phyloP scores from a whole-genome alignment of 2,888 invertebrate species.

The Eupeodes luniger region DNA sequence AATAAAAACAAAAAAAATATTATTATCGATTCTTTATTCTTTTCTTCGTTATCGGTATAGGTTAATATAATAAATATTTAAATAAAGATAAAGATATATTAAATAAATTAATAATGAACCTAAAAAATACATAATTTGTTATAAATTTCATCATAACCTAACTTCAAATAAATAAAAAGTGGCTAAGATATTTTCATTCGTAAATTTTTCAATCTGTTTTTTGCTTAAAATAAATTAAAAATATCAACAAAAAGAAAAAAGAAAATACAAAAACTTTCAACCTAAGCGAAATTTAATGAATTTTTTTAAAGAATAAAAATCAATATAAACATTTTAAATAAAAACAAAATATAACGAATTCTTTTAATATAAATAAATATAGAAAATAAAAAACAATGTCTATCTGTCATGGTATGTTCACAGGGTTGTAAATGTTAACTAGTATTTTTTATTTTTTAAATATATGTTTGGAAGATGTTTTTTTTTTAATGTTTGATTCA shows the following conservation, averaged over 20 bases:
- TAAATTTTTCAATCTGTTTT: slow-evolving; percentile 62
- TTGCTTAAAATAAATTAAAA: slow-evolving; percentile 68
- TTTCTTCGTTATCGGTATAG: slow-evolving; percentile 61
- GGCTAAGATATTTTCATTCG: slow-evolving; percentile 63
- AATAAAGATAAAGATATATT: slow-evolving; percentile 47
- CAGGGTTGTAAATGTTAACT: slow-evolving; percentile 70
- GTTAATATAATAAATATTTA: slow-evolving; percentile 50
- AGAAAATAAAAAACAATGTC: slow-evolving; percentile 32
- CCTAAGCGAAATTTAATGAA: slow-evolving; percentile 46
- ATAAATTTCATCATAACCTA: slow-evolving; percentile 56
- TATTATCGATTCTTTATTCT: slow-evolving; percentile 58
- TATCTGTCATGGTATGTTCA: slow-evolving; percentile 63
- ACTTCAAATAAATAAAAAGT: slow-evolving; percentile 44
- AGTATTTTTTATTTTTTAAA: slow-evolving; percentile 12
- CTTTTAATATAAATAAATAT: slow-evolving; percentile 55
- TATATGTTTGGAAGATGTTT: not conserved
- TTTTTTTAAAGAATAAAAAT: slow-evolving; percentile 52
- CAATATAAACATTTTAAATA: slow-evolving; percentile 44
- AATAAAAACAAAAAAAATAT: slow-evolving; percentile 20
- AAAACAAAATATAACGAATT: slow-evolving; percentile 48
- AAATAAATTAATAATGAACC: slow-evolving; percentile 36
- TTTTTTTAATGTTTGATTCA: not conserved
- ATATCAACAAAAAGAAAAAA: slow-evolving; percentile 25
- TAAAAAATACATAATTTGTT: slow-evolving; percentile 48
- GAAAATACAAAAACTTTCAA: slow-evolving; percentile 38